Base-by-base conservation (phyloP, 2,113 vertebrate genomes). In the Seriola aureovittata region DNA sequence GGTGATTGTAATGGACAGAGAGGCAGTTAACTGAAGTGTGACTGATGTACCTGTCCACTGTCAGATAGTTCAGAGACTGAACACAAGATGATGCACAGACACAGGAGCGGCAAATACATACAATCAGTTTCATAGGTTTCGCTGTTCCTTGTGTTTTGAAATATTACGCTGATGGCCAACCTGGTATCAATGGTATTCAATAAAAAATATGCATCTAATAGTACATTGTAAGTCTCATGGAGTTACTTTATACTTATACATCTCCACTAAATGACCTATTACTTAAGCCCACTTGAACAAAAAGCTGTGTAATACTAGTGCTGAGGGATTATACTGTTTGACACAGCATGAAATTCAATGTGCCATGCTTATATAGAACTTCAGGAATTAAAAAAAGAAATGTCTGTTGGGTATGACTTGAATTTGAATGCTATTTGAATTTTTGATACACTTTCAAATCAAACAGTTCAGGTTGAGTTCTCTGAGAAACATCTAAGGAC, bases 291-390 rank as follows among this genome's bases (percentile, higher is more conserved):
- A 55, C 5, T 36, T 12, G 2, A 63, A 36, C 29, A 40, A 16
- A 59, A 69, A 21, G 21, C 8, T 3, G 17, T 32, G 16, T 10
- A 25, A 4, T 55, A 17, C 4, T 25, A n/a, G 13, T 38, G 60
- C 58, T 46, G 69, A 62, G 3, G 42, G 50, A 78, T 34, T 77
- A 21, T 14, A 38, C 11, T 29, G 42, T 0, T 60, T 38, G 1
- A 62, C 69, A 74, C 29, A 60, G 46, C 11, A 65, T 58, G 12
- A 23, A 82, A 40, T 42, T 8, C 0, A 66, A 67, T 52, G 32
- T 68, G 48, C 69, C 38, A 0, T 78, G 16, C 50, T 52, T 71
- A 76, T n/a, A 76, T 67, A 7, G 19, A 71, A 63, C n/a, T 42
- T 23, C 5, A 60, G 21, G 7, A 54, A 83, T 60, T 6, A 8